Percentiles rank a stretch among this genome's conserved stretches.
These are phyloP conservation scores for Conopomorpha cramerella DNA, from an alignment of 1,140 invertebrate species.

Conservation along the genomic window DNA sequence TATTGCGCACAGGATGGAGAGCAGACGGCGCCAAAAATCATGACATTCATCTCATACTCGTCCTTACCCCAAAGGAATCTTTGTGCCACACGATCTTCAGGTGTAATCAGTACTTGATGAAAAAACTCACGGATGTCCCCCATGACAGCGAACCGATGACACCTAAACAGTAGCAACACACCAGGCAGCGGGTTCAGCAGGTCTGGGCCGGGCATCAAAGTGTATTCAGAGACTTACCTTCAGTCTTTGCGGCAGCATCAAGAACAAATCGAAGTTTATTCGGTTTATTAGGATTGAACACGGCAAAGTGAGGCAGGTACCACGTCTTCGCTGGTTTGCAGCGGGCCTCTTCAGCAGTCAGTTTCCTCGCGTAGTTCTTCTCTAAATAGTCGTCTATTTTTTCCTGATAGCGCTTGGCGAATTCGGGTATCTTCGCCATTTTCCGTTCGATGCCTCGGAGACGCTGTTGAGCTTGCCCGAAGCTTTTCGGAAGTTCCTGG, in stretches of 20 bases:
- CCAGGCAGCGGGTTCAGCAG: conserved; percentile 6
- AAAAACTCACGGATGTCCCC: conserved; percentile 27
- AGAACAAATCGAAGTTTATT: conserved; percentile 11
- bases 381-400: too few species aligned
- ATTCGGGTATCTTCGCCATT: too few species aligned
- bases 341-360: background rate
- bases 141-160: conserved; percentile 11
- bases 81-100: conserved; percentile 12
- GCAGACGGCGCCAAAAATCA: conserved; percentile 16
- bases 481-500: too few species aligned
- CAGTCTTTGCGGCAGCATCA: conserved; percentile 12
- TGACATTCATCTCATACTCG: conserved; percentile 14
- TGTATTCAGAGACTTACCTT: conserved; percentile 12
- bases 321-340: conserved; percentile 4
- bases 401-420: too few species aligned
- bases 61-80: conserved; percentile 14
- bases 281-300: conserved; percentile 10
- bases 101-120: conserved; percentile 10
- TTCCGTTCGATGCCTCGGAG: too few species aligned
- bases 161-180: conserved; percentile 15
- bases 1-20: conserved; percentile 14
- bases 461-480: too few species aligned
- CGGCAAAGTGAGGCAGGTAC: conserved; percentile 14
- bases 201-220: conserved; percentile 12
- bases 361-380: conserved; percentile 3